Conservation (phyloP, 1,140 invertebrate genomes). For the Zaprionus capensis region DNA sequence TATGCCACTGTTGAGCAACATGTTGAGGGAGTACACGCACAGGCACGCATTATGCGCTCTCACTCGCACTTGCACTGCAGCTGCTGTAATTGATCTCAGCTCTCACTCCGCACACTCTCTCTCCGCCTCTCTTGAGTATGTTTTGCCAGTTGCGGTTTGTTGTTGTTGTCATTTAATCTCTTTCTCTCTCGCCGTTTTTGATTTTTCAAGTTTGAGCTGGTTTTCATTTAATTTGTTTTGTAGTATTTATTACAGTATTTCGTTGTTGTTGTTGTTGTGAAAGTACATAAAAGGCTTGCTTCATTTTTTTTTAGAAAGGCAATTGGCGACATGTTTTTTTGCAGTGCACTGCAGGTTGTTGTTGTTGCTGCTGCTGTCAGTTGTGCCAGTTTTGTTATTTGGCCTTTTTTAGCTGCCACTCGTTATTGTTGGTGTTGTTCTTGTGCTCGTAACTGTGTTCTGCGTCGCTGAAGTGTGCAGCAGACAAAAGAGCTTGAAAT, state of each 20-base stretch:
- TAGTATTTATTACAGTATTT: constrained; percentile 24
- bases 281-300: constrained; percentile 55
- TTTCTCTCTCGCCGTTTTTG: constrained; percentile 14
- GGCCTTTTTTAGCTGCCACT: constrained; percentile 9
- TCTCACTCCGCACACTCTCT: constrained; percentile 4
- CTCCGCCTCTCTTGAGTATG: background rate
- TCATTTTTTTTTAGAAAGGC: constrained; percentile 70
- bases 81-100: constrained; percentile 5
- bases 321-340: constrained; percentile 59
- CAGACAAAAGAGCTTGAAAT: constrained; percentile 43
- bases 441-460: constrained; percentile 21
- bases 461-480: constrained; percentile 37
- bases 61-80: background rate
- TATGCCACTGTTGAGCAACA: constrained; percentile 53
- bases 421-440: background rate
- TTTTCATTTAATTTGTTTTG: constrained; percentile 36
- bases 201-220: constrained; percentile 42
- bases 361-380: constrained; percentile 46
- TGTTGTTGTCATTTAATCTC: constrained; percentile 40
- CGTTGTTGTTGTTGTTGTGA: constrained; percentile 44
- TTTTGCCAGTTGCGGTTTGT: constrained; percentile 7
- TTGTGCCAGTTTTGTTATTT: constrained; percentile 57
- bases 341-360: constrained; percentile 11
- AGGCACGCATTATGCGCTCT: background rate
- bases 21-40: constrained; percentile 30